A percentile compares a stretch with the other conserved stretches of the same genome.
phyloP scores from a whole-genome alignment of 2,888 invertebrate genomes.

The Fragum fragum region DNA sequence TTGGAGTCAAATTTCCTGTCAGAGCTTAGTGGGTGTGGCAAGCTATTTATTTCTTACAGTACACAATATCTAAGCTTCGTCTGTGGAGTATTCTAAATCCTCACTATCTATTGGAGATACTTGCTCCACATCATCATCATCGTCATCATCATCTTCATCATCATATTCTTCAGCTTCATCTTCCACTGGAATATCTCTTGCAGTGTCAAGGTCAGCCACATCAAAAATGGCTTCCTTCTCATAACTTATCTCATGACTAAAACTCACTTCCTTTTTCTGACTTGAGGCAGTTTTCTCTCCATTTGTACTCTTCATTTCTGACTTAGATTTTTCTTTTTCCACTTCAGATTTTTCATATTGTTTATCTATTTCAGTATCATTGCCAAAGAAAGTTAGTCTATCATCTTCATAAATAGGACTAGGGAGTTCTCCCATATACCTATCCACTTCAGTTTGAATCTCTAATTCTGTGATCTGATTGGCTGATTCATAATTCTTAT shows the following conservation, averaged over 20 bases:
- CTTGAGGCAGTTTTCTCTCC: slow-evolving; percentile 13
- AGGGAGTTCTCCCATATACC: slow-evolving; percentile 16
- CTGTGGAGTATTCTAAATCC: slow-evolving; percentile 61
- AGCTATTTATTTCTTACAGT: too few species aligned
- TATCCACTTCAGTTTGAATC: slow-evolving; percentile 6
- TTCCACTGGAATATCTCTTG: slow-evolving; percentile 37
- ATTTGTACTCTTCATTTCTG: slow-evolving; percentile 21
- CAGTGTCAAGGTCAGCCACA: slow-evolving; percentile 48
- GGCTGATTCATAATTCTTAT: slow-evolving; percentile 11
- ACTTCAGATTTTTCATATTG: slow-evolving; percentile 11
- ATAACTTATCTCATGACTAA: slow-evolving; percentile 54
- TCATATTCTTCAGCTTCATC: slow-evolving; percentile 45
- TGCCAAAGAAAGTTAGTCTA: slow-evolving; percentile 13
- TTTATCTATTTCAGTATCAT: neutral
- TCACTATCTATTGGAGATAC: slow-evolving; percentile 62
- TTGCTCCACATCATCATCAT: slow-evolving; percentile 63
- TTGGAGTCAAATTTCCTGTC: too few species aligned
- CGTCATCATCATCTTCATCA: slow-evolving; percentile 54
- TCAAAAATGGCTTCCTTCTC: slow-evolving; percentile 56
- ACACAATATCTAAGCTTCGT: slow-evolving; percentile 44
- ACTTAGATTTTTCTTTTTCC: slow-evolving; percentile 22
- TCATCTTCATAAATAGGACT: slow-evolving; percentile 24
- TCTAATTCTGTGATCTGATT: slow-evolving; percentile 18
- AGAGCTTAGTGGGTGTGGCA: too few species aligned
- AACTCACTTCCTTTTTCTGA: slow-evolving; percentile 58